Percentiles rank a stretch among this genome's conserved stretches.
These are phyloP conservation scores for Bombus sibiricus DNA, from an alignment of 1,140 invertebrate species.

Conservation along the genomic window DNA sequence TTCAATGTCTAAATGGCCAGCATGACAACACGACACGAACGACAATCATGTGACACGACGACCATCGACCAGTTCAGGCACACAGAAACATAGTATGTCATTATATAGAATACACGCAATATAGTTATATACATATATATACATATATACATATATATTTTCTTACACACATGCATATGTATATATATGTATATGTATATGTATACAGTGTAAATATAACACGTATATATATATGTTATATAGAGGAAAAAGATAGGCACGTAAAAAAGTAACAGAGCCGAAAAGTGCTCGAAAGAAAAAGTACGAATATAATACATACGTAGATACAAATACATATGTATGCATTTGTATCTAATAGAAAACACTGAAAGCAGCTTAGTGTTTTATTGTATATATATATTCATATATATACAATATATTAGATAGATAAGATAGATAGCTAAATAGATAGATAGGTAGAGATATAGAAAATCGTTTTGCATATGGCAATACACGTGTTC, in stretches of 20 bases:
- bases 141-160: conserved; percentile 65
- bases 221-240: conserved; percentile 69
- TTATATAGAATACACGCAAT: conserved; percentile 72
- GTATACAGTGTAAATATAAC: conserved; percentile 65
- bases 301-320: conserved; percentile 70
- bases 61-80: conserved; percentile 83
- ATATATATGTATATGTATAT: conserved; percentile 49
- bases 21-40: conserved; percentile 84
- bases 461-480: conserved; percentile 34
- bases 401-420: conserved; percentile 11
- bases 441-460: conserved; percentile 21
- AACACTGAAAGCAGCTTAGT: conserved; percentile 82
- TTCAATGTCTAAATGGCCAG: conserved; percentile 78
- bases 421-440: background rate
- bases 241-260: conserved; percentile 77
- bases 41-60: conserved; percentile 83
- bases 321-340: conserved; percentile 62
- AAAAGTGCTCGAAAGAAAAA: conserved; percentile 77
- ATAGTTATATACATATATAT: conserved; percentile 68
- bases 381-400: conserved; percentile 70
- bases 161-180: conserved; percentile 65
- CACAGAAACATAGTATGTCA: conserved; percentile 80
- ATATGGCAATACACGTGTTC: conserved; percentile 36
- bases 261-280: conserved; percentile 77
- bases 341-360: conserved; percentile 78